phyloP scores from a whole-genome alignment of 2,797 vertebrate species.

The Coendou prehensilis region DNA sequence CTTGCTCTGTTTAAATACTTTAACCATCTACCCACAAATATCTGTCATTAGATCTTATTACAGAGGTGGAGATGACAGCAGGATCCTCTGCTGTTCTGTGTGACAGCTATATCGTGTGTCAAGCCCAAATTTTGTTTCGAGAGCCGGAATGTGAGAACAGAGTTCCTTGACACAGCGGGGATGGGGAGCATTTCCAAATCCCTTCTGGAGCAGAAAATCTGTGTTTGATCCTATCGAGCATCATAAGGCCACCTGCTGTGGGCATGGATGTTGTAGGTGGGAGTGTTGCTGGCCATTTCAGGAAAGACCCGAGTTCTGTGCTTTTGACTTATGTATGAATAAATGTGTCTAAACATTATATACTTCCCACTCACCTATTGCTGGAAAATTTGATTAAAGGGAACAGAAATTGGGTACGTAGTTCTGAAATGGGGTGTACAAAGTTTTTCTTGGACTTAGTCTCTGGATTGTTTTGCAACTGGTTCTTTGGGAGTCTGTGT shows the following conservation, averaged over 20 bases:
- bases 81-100: background rate
- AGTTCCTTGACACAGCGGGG: constrained; percentile 68
- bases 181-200: constrained; percentile 61
- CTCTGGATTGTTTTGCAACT: constrained; percentile 59
- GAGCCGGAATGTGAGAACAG: constrained; percentile 50
- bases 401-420: constrained; percentile 57
- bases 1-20: constrained; percentile 52
- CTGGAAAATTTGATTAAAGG: constrained; percentile 66
- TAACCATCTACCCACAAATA: constrained; percentile 31
- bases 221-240: constrained; percentile 36
- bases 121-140: constrained; percentile 4
- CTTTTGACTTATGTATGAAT: constrained; percentile 53
- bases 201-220: constrained; percentile 74
- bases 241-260: constrained; percentile 60
- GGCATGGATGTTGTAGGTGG: background rate
- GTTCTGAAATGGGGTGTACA: background rate
- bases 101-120: constrained; percentile 62
- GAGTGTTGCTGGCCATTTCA: background rate
- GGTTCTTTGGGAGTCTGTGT: constrained; percentile 56
- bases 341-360: background rate
- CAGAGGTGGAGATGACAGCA: constrained; percentile 50
- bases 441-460: constrained; percentile 63
- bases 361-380: constrained; percentile 13
- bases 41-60: constrained; percentile 67
- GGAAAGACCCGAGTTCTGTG: background rate